phyloP scores from a whole-genome alignment of 2,888 invertebrate species.

The Oeneis ivallda region DNA sequence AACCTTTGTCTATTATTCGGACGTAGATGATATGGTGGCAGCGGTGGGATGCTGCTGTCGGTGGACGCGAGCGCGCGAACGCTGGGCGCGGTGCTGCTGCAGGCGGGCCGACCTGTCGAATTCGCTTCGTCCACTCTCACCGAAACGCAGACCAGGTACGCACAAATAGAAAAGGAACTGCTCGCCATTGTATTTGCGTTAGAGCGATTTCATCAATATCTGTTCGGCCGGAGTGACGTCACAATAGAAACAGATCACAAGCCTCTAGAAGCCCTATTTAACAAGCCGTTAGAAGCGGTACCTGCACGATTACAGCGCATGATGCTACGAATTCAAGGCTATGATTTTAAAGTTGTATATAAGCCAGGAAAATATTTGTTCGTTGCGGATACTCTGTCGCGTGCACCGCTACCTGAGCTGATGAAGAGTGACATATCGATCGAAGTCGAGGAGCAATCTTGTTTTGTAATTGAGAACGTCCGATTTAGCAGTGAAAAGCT shows the following conservation, averaged over 20 bases:
- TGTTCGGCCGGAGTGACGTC: too few relatives aligned
- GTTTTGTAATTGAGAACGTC: slow-evolving; percentile 36
- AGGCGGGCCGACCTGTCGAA: background rate
- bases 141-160: background rate
- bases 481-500: slow-evolving; percentile 34
- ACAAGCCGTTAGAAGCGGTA: slow-evolving; percentile 38
- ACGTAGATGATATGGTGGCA: too few relatives aligned
- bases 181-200: too few relatives aligned
- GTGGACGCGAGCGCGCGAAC: background rate
- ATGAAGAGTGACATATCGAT: slow-evolving; percentile 28
- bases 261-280: slow-evolving; percentile 43
- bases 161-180: background rate
- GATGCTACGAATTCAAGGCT: slow-evolving; percentile 42
- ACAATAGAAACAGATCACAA: slow-evolving; percentile 44
- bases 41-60: too few relatives aligned
- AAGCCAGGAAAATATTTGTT: slow-evolving; percentile 45
- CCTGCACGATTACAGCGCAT: slow-evolving; percentile 43
- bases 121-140: background rate
- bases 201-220: too few relatives aligned
- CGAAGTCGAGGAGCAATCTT: slow-evolving; percentile 33
- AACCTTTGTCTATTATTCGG: too few relatives aligned
- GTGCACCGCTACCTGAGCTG: slow-evolving; percentile 37
- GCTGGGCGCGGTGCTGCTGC: slow-evolving; percentile 3
- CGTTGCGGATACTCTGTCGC: slow-evolving; percentile 43
- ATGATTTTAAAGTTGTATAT: slow-evolving; percentile 40